Evolutionary conservation across 2,113 vertebrate genomes (phyloP).

Genomic region (Coreoperca whiteheadi): DNA sequence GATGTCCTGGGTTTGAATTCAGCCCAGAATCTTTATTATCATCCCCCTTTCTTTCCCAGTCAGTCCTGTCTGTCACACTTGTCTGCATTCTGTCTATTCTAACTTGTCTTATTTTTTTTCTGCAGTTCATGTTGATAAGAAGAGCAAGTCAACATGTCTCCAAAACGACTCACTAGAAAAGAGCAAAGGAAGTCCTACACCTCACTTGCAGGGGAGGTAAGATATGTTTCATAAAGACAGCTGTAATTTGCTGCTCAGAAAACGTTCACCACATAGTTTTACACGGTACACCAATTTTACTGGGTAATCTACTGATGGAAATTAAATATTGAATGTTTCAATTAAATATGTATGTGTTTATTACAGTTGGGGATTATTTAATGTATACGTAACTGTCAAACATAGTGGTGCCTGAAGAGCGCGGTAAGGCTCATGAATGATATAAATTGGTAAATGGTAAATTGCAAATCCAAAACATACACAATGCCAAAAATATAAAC

Average conservation of each 20-base stretch:
- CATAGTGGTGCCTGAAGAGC: not conserved
- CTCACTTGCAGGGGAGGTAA: conserved; percentile 63
- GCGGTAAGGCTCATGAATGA: too few relatives aligned
- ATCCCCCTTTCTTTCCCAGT: not conserved
- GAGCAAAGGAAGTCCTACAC: conserved; percentile 28
- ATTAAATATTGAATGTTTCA: not conserved
- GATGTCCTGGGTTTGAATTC: not conserved
- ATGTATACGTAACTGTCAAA: not conserved
- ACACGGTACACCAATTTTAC: not conserved
- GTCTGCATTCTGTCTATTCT: not conserved
- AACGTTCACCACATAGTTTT: not conserved
- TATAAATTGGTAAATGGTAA: too few relatives aligned
- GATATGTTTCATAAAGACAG: not conserved
- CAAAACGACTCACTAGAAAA: conserved; percentile 23
- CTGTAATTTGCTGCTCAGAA: not conserved
- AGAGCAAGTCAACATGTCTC: conserved; percentile 51
- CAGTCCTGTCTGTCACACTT: not conserved
- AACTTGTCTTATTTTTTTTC: not conserved
- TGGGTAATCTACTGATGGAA: not conserved
- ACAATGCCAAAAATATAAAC: too few relatives aligned
- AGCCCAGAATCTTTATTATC: not conserved
- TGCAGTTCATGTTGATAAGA: conserved; percentile 24
- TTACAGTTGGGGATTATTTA: not conserved
- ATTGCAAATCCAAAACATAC: too few relatives aligned
- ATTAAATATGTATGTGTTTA: not conserved